A percentile compares a stretch with the other conserved stretches of the same genome.
Conservation (phyloP, 1,140 invertebrate genomes). For the Trialeurodes vaporariorum region DNA sequence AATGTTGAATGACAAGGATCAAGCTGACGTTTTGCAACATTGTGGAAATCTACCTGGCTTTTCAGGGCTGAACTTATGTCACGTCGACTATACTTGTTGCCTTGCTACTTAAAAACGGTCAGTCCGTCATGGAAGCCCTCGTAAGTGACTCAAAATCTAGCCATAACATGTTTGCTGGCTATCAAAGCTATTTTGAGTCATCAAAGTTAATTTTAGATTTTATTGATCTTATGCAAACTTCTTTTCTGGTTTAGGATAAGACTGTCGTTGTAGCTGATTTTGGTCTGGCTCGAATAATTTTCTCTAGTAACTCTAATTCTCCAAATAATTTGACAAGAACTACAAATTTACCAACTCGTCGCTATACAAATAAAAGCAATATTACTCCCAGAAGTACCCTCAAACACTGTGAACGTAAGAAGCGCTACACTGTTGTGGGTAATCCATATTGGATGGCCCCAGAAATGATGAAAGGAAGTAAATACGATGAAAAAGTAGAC, state of each 20-base stretch:
- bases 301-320: constrained; percentile 32
- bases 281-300: constrained; percentile 80
- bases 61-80: too few relatives aligned
- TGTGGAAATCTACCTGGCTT: too few relatives aligned
- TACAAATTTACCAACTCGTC: constrained; percentile 17
- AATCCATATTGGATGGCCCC: constrained; percentile 98
- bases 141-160: too few relatives aligned
- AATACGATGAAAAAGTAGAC: constrained; percentile 94
- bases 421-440: constrained; percentile 70
- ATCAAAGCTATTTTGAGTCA: too few relatives aligned
- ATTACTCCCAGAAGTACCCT: constrained; percentile 28
- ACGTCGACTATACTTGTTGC: too few relatives aligned
- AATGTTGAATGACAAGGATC: too few relatives aligned
- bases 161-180: too few relatives aligned
- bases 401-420: constrained; percentile 48
- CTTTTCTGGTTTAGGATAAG: constrained; percentile 46
- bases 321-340: constrained; percentile 16
- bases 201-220: too few relatives aligned
- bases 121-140: too few relatives aligned
- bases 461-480: constrained; percentile 92
- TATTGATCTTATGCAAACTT: constrained; percentile 12
- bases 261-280: constrained; percentile 92
- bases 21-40: too few relatives aligned
- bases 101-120: too few relatives aligned
- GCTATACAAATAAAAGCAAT: constrained; percentile 28